phyloP scores from a whole-genome alignment of 2,888 invertebrate genomes.

The Gastracanthus pulcherrimus region DNA sequence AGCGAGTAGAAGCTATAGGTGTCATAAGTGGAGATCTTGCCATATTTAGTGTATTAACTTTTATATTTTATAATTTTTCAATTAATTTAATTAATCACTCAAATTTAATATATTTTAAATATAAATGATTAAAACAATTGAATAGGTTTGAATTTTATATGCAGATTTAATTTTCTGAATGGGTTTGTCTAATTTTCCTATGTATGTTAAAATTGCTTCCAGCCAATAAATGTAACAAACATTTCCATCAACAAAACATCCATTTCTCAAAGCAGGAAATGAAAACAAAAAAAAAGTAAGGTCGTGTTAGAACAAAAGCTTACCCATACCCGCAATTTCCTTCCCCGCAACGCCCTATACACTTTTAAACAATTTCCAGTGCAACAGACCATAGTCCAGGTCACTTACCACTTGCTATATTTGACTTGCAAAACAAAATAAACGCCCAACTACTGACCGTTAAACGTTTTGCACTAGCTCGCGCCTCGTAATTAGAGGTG shows the following conservation, averaged over 20 bases:
- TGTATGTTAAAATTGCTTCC: no score
- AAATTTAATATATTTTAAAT: neutral
- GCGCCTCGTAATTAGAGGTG: slow-evolving; percentile 29
- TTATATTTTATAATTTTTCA: neutral
- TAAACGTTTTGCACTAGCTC: slow-evolving; percentile 15
- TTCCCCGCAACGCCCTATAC: neutral
- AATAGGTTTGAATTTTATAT: no score
- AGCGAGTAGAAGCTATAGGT: no score
- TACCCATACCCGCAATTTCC: neutral
- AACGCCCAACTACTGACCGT: neutral
- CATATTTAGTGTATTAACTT: no score
- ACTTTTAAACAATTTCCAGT: neutral
- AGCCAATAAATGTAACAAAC: neutral
- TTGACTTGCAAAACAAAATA: slow-evolving; percentile 39
- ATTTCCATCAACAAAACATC: neutral
- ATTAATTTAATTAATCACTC: neutral
- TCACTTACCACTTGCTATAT: slow-evolving; percentile 2
- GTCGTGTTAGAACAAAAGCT: neutral
- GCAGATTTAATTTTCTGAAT: no score
- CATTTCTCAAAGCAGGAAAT: neutral
- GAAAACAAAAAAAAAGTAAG: neutral
- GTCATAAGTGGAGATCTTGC: neutral
- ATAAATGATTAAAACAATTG: no score
- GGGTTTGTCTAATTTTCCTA: no score
- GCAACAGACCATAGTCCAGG: neutral